phyloP scores from a whole-genome alignment of 2,888 invertebrate genomes.

The Spialia ferax region DNA sequence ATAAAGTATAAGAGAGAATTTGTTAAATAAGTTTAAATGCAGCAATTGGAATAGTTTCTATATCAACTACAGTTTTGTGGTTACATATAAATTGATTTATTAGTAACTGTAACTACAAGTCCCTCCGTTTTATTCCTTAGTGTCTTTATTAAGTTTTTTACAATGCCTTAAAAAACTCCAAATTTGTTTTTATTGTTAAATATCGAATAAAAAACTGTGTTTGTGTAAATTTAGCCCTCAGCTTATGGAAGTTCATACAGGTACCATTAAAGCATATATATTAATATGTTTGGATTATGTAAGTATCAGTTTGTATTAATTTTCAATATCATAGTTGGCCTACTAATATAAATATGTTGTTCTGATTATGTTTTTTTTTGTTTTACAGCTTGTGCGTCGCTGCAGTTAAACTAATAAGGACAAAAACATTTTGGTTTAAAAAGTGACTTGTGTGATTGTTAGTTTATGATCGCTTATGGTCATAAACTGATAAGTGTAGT shows the following conservation, averaged over 20 bases:
- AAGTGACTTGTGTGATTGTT: constrained; percentile 45
- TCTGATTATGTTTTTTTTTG: constrained; percentile 40
- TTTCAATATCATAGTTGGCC: constrained; percentile 29
- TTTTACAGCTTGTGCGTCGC: constrained; percentile 46
- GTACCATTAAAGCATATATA: constrained; percentile 30
- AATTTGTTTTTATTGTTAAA: not conserved
- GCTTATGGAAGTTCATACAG: constrained; percentile 23
- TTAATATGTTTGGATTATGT: constrained; percentile 41
- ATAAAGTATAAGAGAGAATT: no score
- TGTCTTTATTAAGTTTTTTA: not conserved
- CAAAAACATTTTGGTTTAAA: constrained; percentile 41
- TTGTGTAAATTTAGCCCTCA: constrained; percentile 16
- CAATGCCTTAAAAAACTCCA: not conserved
- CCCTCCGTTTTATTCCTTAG: not conserved
- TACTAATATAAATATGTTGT: constrained; percentile 15
- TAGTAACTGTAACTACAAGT: not conserved
- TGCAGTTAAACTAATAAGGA: constrained; percentile 44
- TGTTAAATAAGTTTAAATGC: no score
- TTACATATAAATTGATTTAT: no score
- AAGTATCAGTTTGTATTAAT: constrained; percentile 44
- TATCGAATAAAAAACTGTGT: constrained; percentile 12
- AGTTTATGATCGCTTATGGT: constrained; percentile 72
- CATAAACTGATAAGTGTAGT: constrained; percentile 82
- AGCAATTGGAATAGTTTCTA: no score
- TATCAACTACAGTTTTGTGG: no score